Base-by-base conservation (phyloP, 2,888 invertebrate species). In the Epirrita christyi region DNA sequence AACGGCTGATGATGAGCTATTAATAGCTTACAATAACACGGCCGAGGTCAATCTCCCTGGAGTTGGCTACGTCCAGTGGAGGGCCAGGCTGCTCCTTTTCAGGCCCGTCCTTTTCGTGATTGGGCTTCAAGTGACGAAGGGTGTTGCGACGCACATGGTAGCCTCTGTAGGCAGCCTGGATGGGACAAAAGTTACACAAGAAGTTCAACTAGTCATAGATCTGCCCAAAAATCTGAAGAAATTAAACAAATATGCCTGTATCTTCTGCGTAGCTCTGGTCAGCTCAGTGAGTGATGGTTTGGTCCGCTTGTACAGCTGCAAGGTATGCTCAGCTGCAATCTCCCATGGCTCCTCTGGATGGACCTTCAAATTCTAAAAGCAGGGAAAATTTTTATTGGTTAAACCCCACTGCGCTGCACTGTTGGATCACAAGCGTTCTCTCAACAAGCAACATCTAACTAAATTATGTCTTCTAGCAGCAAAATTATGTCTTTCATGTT, bases 161-260 rank as follows among this genome's bases (percentile, higher is more conserved):
- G 0, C 89, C 91, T 68, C 78, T 75, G 60, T 92, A 91, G 0
- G 90, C 90, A 0, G 91, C 88, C 91, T 92, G 50, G 1, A 64
- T 11, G 6, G 4, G 43, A 13, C 37, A 8, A 48, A 38, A 13
- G 9, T 15, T n/a, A n/a, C n/a, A n/a, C n/a, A n/a, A n/a, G n/a
- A n/a, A n/a, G n/a, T n/a, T n/a, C n/a, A n/a, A n/a, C n/a, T n/a
- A n/a, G n/a, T n/a, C n/a, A n/a, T n/a, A n/a, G n/a, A n/a, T n/a
- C n/a, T n/a, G n/a, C n/a, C n/a, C n/a, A n/a, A n/a, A n/a, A n/a
- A n/a, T n/a, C n/a, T n/a, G n/a, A n/a, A n/a, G n/a, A n/a, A n/a
- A n/a, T n/a, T n/a, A n/a, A 11, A 36, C 4, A 11, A n/a, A n/a
- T 11, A 11, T 36, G 14, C 90, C 73, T 90, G 89, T 59, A 91